A percentile compares a stretch with the other conserved stretches of the same genome.
Conservation (phyloP, 2,888 invertebrate species). For the Dyspetes luteomarginatus region DNA sequence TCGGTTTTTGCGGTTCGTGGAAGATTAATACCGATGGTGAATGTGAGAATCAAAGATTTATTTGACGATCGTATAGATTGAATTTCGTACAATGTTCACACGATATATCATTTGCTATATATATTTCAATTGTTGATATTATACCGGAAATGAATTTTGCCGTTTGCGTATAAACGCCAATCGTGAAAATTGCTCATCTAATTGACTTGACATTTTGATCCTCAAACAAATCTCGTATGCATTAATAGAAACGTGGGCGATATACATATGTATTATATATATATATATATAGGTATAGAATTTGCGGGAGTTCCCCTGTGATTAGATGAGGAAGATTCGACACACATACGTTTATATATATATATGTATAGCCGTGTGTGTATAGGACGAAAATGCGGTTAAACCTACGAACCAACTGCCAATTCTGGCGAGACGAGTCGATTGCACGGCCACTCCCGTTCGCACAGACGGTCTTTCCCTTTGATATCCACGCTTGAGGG, state of each 20-base stretch:
- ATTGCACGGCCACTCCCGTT: neutral
- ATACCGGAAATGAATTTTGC: conserved; percentile 33
- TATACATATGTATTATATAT: too few relatives aligned
- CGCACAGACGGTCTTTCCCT: neutral
- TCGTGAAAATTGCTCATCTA: conserved; percentile 27
- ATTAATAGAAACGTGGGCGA: too few relatives aligned
- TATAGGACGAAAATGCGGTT: too few relatives aligned
- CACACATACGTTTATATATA: neutral
- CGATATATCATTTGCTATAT: neutral
- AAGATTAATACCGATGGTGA: neutral
- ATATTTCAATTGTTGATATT: conserved; percentile 13
- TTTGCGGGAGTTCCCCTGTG: too few relatives aligned
- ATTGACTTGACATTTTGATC: conserved; percentile 53
- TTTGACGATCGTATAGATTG: too few relatives aligned
- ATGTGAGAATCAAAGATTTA: too few relatives aligned
- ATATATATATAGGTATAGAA: too few relatives aligned
- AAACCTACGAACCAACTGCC: neutral
- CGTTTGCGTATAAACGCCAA: neutral
- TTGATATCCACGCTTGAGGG: neutral
- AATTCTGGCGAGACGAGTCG: neutral
- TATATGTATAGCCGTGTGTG: too few relatives aligned
- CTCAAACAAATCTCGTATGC: conserved; percentile 1
- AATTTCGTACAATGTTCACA: too few relatives aligned
- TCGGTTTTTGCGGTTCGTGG: neutral
- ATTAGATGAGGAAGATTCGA: neutral